phyloP scores from a whole-genome alignment of 1,140 invertebrate species.

The Rhagoletis pomonella region DNA sequence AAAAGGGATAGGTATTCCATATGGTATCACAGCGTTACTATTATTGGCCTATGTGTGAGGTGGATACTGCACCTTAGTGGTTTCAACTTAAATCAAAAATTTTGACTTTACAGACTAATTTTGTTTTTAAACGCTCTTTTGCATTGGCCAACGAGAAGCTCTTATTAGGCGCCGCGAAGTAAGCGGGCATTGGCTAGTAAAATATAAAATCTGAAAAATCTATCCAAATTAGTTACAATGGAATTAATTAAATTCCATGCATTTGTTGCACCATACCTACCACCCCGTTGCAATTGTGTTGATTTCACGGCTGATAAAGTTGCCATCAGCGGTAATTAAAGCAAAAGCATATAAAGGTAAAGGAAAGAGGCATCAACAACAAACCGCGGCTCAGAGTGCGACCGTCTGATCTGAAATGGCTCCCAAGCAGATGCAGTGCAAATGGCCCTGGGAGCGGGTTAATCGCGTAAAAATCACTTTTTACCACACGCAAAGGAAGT shows the following conservation, averaged over 20 bases:
- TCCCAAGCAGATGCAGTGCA: background rate
- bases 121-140: too few species aligned
- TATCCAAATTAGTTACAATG: background rate
- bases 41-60: too few species aligned
- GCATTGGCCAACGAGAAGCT: too few species aligned
- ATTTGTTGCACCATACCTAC: background rate
- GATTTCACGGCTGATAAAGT: background rate
- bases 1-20: too few species aligned
- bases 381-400: background rate
- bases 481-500: slow-evolving; percentile 32
- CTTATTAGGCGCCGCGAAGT: too few species aligned
- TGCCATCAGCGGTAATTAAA: background rate
- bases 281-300: background rate
- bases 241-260: background rate
- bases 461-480: slow-evolving; percentile 3
- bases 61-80: too few species aligned
- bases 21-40: too few species aligned
- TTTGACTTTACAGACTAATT: too few species aligned
- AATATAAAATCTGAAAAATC: background rate
- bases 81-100: too few species aligned
- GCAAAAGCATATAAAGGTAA: too few species aligned
- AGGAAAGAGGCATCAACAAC: too few species aligned
- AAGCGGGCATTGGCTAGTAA: too few species aligned
- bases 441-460: background rate
- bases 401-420: background rate